phyloP scores from a whole-genome alignment of 2,888 invertebrate species.

The Papilio elwesi region DNA sequence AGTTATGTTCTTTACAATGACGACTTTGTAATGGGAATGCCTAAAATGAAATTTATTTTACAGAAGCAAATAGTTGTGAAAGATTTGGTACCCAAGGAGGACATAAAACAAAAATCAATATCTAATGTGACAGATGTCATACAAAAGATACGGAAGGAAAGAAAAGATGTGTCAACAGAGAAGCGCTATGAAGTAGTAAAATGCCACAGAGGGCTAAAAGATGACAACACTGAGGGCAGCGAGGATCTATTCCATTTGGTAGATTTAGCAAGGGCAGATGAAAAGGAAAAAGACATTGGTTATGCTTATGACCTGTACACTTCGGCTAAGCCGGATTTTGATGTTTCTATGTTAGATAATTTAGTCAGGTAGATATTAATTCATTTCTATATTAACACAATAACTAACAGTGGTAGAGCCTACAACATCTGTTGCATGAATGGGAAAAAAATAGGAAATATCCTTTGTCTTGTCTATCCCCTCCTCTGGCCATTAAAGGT shows the following conservation, averaged over 20 bases:
- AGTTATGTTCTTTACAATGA: too few species aligned
- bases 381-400: background rate
- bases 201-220: conserved; percentile 68
- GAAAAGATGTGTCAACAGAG: conserved; percentile 62
- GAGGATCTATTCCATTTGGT: conserved; percentile 64
- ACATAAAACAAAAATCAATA: conserved; percentile 60
- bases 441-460: too few species aligned
- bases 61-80: conserved; percentile 70
- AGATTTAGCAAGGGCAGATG: conserved; percentile 62
- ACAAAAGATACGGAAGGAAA: conserved; percentile 70
- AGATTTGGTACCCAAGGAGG: conserved; percentile 62
- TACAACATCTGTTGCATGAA: too few species aligned
- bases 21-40: too few species aligned
- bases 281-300: conserved; percentile 57
- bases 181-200: conserved; percentile 76
- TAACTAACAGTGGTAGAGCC: too few species aligned
- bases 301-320: conserved; percentile 78
- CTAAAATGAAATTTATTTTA: too few species aligned
- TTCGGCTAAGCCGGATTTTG: conserved; percentile 69
- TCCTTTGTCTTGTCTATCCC: too few species aligned
- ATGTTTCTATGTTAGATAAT: conserved; percentile 74
- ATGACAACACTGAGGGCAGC: conserved; percentile 46
- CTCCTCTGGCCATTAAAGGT: too few species aligned
- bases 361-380: conserved; percentile 63
- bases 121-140: conserved; percentile 68